Evolutionary conservation across 2,113 vertebrate species (phyloP).

Genomic region (Orthonyx spaldingii): DNA sequence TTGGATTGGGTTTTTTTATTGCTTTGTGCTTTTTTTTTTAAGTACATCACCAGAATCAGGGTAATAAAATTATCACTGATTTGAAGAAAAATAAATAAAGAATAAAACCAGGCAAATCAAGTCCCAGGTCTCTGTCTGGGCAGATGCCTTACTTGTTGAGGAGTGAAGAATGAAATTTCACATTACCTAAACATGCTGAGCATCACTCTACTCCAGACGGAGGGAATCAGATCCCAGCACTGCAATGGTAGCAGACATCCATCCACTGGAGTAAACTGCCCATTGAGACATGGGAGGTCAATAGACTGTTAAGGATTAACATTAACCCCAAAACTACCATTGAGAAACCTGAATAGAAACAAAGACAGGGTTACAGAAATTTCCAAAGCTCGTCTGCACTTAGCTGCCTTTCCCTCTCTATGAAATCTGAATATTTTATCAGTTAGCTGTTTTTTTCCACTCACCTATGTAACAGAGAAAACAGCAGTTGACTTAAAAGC

Average conservation of each 20-base stretch:
- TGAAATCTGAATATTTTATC: neutral
- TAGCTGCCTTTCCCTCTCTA: neutral
- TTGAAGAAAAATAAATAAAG: neutral
- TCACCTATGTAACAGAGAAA: neutral
- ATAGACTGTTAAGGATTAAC: neutral
- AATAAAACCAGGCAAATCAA: neutral
- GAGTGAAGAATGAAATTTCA: neutral
- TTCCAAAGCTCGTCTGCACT: neutral
- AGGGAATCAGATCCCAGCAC: neutral
- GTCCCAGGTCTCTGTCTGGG: neutral
- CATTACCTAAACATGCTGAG: neutral
- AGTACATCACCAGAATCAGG: neutral
- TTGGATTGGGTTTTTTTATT: neutral
- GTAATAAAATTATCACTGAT: neutral
- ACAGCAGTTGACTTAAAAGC: constrained; percentile 22
- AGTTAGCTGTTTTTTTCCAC: neutral
- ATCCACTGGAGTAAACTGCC: neutral
- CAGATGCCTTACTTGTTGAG: neutral
- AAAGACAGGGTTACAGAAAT: neutral
- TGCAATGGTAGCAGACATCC: neutral
- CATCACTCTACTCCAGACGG: neutral
- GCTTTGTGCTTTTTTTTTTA: neutral
- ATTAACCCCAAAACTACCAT: neutral
- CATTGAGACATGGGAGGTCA: neutral
- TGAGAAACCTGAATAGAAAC: neutral